Evolutionary conservation across 2,888 invertebrate species (phyloP).

Genomic region (Orthonychiurus folsomi): DNA sequence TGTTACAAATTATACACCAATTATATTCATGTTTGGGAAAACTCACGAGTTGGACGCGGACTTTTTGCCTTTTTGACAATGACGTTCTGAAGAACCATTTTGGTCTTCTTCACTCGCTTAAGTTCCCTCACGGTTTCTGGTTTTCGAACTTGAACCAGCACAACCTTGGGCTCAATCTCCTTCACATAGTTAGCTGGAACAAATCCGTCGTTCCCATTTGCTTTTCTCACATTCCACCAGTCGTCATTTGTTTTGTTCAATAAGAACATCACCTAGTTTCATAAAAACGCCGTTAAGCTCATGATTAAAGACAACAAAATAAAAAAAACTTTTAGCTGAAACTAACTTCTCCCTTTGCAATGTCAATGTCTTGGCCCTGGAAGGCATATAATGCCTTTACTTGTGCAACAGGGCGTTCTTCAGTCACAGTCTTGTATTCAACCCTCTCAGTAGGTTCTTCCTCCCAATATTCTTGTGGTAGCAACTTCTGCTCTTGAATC

Average conservation of each 20-base stretch:
- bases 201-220: conserved; percentile 86
- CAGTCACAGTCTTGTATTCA: conserved; percentile 75
- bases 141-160: conserved; percentile 71
- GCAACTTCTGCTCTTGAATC: conserved; percentile 68
- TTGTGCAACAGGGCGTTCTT: conserved; percentile 78
- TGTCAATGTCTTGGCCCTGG: conserved; percentile 82
- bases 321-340: neutral
- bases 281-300: conserved; percentile 4
- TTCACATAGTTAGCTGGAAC: conserved; percentile 95
- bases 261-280: conserved; percentile 65
- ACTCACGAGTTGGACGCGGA: conserved; percentile 41
- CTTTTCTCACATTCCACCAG: conserved; percentile 97
- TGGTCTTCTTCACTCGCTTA: conserved; percentile 81
- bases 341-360: conserved; percentile 72
- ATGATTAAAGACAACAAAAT: neutral
- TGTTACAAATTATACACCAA: neutral
- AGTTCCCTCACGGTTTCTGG: conserved; percentile 74
- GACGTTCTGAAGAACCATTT: conserved; percentile 75
- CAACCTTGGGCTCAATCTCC: conserved; percentile 79
- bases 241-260: conserved; percentile 92
- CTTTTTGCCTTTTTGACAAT: conserved; percentile 57
- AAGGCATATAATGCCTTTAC: conserved; percentile 72
- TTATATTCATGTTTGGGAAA: neutral
- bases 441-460: conserved; percentile 78
- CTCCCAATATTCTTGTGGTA: conserved; percentile 87